Percentiles rank a stretch among this genome's conserved stretches.
phyloP scores from a whole-genome alignment of 23 tunicate genomes.

The Ciona savignyi region DNA sequence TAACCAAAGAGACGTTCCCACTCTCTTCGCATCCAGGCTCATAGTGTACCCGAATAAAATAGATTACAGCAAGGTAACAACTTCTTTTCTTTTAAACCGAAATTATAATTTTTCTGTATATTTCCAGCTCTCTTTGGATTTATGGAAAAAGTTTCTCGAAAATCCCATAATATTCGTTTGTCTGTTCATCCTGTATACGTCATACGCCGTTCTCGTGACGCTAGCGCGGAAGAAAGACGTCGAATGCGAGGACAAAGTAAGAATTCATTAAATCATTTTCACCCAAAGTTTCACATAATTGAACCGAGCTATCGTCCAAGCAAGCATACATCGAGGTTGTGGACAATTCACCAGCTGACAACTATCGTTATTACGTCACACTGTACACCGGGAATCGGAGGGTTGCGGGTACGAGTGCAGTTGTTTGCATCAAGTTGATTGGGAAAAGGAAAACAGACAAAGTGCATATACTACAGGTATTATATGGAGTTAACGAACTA shows the following conservation, averaged over 20 bases:
- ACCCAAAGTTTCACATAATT: not conserved
- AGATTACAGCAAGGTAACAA: constrained; percentile 1
- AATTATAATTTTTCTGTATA: no score
- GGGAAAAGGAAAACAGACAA: constrained; percentile 25
- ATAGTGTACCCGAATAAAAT: constrained; percentile 1
- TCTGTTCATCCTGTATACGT: not conserved
- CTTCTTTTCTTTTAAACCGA: no score
- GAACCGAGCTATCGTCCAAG: not conserved
- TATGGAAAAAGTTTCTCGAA: not conserved
- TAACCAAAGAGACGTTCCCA: not conserved
- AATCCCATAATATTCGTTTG: not conserved
- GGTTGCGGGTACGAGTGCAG: constrained; percentile 36
- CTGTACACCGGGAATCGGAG: constrained; percentile 55
- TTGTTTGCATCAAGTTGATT: constrained; percentile 34
- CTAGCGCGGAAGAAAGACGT: not conserved
- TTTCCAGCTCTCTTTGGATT: not conserved
- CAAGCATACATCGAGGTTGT: constrained; percentile 11
- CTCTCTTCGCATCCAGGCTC: constrained; percentile 4
- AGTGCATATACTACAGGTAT: constrained; percentile 63
- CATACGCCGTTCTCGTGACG: not conserved
- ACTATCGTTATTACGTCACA: constrained; percentile 41
- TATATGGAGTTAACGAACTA: no score
- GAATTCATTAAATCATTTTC: not conserved
- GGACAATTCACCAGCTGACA: constrained; percentile 30
- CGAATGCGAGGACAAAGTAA: not conserved